A percentile compares a stretch with the other conserved stretches of the same genome.
phyloP scores from a whole-genome alignment of 2,797 vertebrate genomes.

The Hapalemur alaotrensis region DNA sequence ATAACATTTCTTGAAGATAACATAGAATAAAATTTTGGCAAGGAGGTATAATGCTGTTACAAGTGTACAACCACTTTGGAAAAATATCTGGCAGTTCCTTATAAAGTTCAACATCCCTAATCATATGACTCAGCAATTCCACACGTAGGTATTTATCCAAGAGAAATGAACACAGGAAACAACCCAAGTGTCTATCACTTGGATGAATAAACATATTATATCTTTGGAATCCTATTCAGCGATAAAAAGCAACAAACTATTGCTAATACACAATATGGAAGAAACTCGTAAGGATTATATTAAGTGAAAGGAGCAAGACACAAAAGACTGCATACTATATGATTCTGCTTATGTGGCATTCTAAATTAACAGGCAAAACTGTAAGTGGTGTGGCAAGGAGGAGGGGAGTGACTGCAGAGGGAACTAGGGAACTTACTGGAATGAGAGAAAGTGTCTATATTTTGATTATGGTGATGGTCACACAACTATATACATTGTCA shows the following conservation, averaged over 20 bases:
- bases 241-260: background rate
- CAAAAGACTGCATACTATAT: background rate
- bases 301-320: background rate
- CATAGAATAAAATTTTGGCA: background rate
- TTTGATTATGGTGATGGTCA: background rate
- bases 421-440: background rate
- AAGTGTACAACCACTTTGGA: background rate
- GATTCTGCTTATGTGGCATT: background rate
- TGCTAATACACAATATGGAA: background rate
- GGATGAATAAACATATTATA: background rate
- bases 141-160: background rate
- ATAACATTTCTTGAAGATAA: constrained; percentile 14
- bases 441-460: background rate
- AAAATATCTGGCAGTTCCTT: constrained; percentile 19
- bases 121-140: background rate
- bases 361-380: background rate
- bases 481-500: background rate
- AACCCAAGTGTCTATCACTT: background rate
- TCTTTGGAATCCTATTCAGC: background rate
- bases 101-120: background rate
- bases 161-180: constrained; percentile 26
- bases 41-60: background rate
- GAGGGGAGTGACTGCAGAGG: background rate
- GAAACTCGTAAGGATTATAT: background rate
- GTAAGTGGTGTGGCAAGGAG: background rate